Conservation (phyloP, 1,140 invertebrate species). For the Maniola jurtina region DNA sequence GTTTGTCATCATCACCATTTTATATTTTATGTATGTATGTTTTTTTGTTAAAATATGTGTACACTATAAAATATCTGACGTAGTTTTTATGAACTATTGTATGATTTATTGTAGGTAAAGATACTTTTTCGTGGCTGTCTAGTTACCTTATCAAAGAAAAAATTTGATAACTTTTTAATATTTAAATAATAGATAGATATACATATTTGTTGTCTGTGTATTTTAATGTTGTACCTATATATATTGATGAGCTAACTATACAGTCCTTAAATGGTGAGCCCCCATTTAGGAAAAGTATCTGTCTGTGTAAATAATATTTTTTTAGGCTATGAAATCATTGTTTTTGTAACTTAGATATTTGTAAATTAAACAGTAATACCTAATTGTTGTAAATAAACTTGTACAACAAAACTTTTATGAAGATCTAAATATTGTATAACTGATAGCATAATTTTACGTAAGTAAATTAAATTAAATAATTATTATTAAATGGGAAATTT, state of each 20-base stretch:
- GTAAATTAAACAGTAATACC: not conserved
- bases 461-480: slow-evolving; percentile 8
- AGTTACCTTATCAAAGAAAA: slow-evolving; percentile 31
- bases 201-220: slow-evolving; percentile 26
- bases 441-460: not conserved
- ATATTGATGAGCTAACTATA: slow-evolving; percentile 41
- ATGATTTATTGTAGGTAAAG: slow-evolving; percentile 21
- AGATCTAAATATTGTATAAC: slow-evolving; percentile 11
- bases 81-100: not conserved
- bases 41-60: slow-evolving; percentile 2
- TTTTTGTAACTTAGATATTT: not conserved
- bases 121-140: slow-evolving; percentile 40
- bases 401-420: slow-evolving; percentile 23
- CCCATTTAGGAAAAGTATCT: slow-evolving; percentile 67
- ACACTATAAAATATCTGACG: slow-evolving; percentile 1
- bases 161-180: slow-evolving; percentile 16
- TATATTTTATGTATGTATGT: slow-evolving; percentile 29
- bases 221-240: slow-evolving; percentile 21
- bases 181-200: slow-evolving; percentile 1
- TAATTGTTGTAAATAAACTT: slow-evolving; percentile 36
- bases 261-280: slow-evolving; percentile 63
- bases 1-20: slow-evolving; percentile 11
- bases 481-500: no score
- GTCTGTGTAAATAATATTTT: slow-evolving; percentile 41
- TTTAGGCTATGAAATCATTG: not conserved